Conservation (phyloP, 2,113 vertebrate genomes). For the Oplegnathus fasciatus region DNA sequence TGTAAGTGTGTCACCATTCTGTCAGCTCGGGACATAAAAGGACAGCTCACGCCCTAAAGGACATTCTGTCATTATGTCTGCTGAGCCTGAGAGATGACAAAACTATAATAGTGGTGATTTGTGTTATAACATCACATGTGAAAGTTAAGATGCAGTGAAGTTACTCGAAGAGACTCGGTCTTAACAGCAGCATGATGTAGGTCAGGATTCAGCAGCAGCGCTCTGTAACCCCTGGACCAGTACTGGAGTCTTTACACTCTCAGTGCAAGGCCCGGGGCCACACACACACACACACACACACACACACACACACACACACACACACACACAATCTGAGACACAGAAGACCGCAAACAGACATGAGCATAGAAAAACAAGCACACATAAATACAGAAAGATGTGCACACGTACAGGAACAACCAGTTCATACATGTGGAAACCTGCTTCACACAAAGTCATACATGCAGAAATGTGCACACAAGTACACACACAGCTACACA, state of each 20-base stretch:
- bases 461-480: background rate
- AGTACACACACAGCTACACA: slow-evolving; percentile 1
- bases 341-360: background rate
- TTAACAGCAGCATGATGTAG: slow-evolving; percentile 39
- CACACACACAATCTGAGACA: background rate
- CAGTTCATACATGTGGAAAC: slow-evolving; percentile 32
- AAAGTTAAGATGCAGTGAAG: slow-evolving; percentile 35
- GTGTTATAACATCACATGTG: slow-evolving; percentile 15
- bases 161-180: slow-evolving; percentile 21
- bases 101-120: background rate
- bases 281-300: slow-evolving; percentile 45
- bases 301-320: slow-evolving; percentile 16
- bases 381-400: background rate
- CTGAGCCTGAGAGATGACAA: background rate
- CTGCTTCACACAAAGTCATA: slow-evolving; percentile 16
- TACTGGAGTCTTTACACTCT: slow-evolving; percentile 37
- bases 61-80: slow-evolving; percentile 2
- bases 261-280: slow-evolving; percentile 12
- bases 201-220: slow-evolving; percentile 53
- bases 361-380: background rate
- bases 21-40: slow-evolving; percentile 1
- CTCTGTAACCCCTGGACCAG: slow-evolving; percentile 36
- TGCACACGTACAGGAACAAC: background rate
- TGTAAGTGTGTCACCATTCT: slow-evolving; percentile 27
- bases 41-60: slow-evolving; percentile 21